These are phyloP conservation scores for Willowsia nigromaculata DNA, from an alignment of 2,888 invertebrate genomes.

Conservation along the genomic window DNA sequence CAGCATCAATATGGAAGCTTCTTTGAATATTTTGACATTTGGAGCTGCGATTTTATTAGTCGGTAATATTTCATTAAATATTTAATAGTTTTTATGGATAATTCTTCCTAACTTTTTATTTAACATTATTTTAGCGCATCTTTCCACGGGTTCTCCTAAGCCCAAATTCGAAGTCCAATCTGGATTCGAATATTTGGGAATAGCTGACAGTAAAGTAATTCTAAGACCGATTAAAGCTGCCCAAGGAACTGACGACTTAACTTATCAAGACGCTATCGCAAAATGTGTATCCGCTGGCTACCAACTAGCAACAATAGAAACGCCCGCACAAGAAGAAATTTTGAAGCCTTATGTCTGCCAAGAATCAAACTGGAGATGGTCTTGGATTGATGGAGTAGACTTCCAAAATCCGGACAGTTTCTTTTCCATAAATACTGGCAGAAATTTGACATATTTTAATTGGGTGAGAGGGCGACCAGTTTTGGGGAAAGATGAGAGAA, in stretches of 20 bases:
- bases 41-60: too few relatives aligned
- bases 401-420: conserved; percentile 38
- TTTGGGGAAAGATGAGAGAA: neutral
- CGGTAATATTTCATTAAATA: too few relatives aligned
- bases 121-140: too few relatives aligned
- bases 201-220: conserved; percentile 46
- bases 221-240: neutral
- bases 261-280: conserved; percentile 51
- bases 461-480: conserved; percentile 23
- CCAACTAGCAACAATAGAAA: conserved; percentile 16
- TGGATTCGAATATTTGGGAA: conserved; percentile 47
- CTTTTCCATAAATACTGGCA: conserved; percentile 43
- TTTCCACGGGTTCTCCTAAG: too few relatives aligned
- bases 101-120: too few relatives aligned
- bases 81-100: too few relatives aligned
- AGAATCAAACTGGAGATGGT: conserved; percentile 10
- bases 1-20: too few relatives aligned
- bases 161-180: neutral
- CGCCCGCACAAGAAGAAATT: conserved; percentile 9
- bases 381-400: conserved; percentile 57
- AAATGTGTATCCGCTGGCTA: conserved; percentile 42
- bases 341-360: conserved; percentile 2
- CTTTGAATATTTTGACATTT: too few relatives aligned
- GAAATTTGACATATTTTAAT: conserved; percentile 46
- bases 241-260: neutral